Evolutionary conservation across 2,113 vertebrate species (phyloP), one percentile per base, ranked within the genome.

Genomic region (Bombycilla garrulus): DNA sequence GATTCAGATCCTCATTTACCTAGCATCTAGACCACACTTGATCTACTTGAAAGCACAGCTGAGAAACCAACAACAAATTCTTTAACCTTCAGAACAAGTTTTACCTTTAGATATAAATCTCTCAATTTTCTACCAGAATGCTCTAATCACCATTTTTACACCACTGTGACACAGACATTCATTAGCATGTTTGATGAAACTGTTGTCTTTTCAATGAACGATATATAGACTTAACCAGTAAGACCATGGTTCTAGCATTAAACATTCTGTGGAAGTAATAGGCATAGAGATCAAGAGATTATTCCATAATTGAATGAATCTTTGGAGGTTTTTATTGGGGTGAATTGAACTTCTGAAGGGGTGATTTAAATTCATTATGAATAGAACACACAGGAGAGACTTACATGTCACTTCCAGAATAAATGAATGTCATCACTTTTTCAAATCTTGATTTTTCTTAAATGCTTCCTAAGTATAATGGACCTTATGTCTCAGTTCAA

Each of bases 361-460:
- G 16, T 72, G 50, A 31, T 86, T 93, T 88, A 74, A 62, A 82
- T 71, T 81, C 76, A 81, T 94, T 94, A 93, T 7, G 31, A 93
- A 51, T 92, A 83, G 84, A 97, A 96, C 36, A 90, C 64, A 81
- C 23, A 74, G n/a, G 36, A 66, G 7, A 19, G 8, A 51, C 4
- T 70, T 60, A 45, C 3, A 10, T 15, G 7, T 3, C 9, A 10
- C 88, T 92, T 96, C 78, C 76, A 93, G 83, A 66, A 76, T 26
- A 81, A 87, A 58, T 5, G 74, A 78, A 47, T 4, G 3, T 28
- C 2, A 60, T 42, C 8, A 62, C 62, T 85, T 92, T 91, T 93
- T 81, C 42, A 78, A 93, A 44, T 67, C 58, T 93, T 86, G 35
- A 67, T 95, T 93, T 96, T 94, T 91, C 64, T 65, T 69, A 70